Evolutionary conservation across 1,140 invertebrate species (phyloP).

Genomic region (Chlorops oryzae): DNA sequence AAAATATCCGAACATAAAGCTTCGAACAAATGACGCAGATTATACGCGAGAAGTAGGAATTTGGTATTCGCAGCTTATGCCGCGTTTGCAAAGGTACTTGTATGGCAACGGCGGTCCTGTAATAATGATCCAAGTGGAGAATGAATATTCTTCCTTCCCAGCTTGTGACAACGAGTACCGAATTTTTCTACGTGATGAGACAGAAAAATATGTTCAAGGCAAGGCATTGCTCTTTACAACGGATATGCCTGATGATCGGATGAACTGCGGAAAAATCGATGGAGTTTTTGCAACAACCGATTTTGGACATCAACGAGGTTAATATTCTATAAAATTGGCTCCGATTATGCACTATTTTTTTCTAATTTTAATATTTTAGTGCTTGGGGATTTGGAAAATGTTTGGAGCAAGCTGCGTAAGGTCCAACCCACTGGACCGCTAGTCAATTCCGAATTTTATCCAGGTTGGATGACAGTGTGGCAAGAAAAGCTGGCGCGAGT

Average conservation of each 20-base stretch:
- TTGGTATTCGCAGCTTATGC: slow-evolving; percentile 56
- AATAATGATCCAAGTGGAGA: slow-evolving; percentile 73
- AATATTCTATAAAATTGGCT: slow-evolving; percentile 10
- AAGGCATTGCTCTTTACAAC: slow-evolving; percentile 67
- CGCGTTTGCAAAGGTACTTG: slow-evolving; percentile 53
- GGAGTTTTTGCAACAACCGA: slow-evolving; percentile 66
- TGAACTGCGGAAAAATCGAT: slow-evolving; percentile 58
- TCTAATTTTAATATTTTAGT: background rate
- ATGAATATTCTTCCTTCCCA: slow-evolving; percentile 71
- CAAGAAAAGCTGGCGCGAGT: slow-evolving; percentile 58
- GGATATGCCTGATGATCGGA: slow-evolving; percentile 51
- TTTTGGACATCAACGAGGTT: slow-evolving; percentile 51
- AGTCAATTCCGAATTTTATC: slow-evolving; percentile 87
- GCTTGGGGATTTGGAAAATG: slow-evolving; percentile 17
- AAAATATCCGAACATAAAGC: slow-evolving; percentile 59
- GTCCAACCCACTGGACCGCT: slow-evolving; percentile 61
- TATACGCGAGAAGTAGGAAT: slow-evolving; percentile 55
- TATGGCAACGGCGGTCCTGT: slow-evolving; percentile 70
- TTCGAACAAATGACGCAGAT: slow-evolving; percentile 56
- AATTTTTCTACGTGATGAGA: slow-evolving; percentile 54
- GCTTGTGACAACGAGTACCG: slow-evolving; percentile 62
- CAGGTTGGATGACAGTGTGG: slow-evolving; percentile 85
- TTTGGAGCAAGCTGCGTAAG: slow-evolving; percentile 48
- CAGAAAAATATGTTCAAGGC: slow-evolving; percentile 51
- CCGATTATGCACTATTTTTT: no score